Evolutionary conservation across 2,888 invertebrate genomes (phyloP), one percentile per base, ranked within the genome.

Genomic region (Scaptomyza caliginosa): DNA sequence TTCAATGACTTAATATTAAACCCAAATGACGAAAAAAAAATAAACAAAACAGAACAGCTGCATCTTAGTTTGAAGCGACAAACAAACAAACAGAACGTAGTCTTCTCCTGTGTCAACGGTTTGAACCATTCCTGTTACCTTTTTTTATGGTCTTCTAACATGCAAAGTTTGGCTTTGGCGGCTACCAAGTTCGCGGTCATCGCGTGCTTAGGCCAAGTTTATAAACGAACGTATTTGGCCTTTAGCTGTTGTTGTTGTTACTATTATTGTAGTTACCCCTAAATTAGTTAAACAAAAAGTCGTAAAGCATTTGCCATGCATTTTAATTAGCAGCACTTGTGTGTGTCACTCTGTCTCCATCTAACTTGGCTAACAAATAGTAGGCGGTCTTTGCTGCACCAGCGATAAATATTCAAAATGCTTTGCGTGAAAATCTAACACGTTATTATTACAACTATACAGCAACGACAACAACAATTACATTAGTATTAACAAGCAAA

Each of bases 191-290:
- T 84, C 78, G 82, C 78, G 75, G 78, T 67, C 82, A 81, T 81
- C 85, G 82, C 85, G 85, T 81, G 80, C 51, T 58, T 65, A 13
- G 21, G 64, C 65, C 56, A 74, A 65, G 78, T 77, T 83, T 80
- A 58, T 42, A 76, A 60, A 50, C 59, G 49, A 16, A 42, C 45
- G 19, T 39, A 28, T 48, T 60, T 46, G 48, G 68, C 43, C 43
- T 50, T 40, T 26, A 10, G 34, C 13, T 48, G 50, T 26, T 43
- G 36, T 26, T 43, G 26, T 28, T 56, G 32, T 32, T 7, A 32
- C 32, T 57, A 46, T 64, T 62, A 56, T 52, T 67, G 56, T 43
- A 67, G 76, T 70, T 55, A 74, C 84, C 83, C 79, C 84, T 60
- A 55, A 79, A 83, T 79, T 83, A 71, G 77, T 51, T 57, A 36